Evolutionary conservation across 2,113 vertebrate species (phyloP).

Genomic region (Ceyx cyanopectus): DNA sequence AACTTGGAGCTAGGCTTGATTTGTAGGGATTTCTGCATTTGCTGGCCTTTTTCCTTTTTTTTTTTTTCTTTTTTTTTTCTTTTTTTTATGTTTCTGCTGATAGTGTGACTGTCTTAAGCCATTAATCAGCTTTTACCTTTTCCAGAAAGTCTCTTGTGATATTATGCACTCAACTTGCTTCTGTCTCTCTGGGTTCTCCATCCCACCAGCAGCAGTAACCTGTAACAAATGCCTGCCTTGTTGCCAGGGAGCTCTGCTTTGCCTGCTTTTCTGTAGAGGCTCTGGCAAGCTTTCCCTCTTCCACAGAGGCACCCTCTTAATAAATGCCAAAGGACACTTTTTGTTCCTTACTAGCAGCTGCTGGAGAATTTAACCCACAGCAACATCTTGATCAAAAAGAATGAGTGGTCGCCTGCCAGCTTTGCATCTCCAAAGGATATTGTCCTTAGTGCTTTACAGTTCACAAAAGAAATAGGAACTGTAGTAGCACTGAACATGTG

Average conservation of each 20-base stretch:
- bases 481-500: neutral
- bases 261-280: conserved; percentile 34
- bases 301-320: conserved; percentile 58
- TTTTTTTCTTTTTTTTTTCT: neutral
- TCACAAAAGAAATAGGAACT: neutral
- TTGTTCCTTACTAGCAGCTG: conserved; percentile 1
- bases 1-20: neutral
- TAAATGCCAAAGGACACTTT: conserved; percentile 77
- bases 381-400: conserved; percentile 12
- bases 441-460: neutral
- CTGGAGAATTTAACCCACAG: conserved; percentile 45
- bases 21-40: neutral
- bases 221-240: conserved; percentile 46
- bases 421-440: neutral
- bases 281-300: conserved; percentile 67
- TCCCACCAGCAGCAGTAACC: conserved; percentile 21
- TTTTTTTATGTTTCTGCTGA: neutral
- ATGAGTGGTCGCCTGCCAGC: neutral
- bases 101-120: neutral
- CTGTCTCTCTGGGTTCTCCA: neutral
- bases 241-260: conserved; percentile 28
- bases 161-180: neutral
- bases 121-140: conserved; percentile 38
- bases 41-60: neutral
- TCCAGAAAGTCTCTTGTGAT: neutral